Evolutionary conservation across 2,888 invertebrate genomes (phyloP).

Genomic region (Limnephilus rhombicus): DNA sequence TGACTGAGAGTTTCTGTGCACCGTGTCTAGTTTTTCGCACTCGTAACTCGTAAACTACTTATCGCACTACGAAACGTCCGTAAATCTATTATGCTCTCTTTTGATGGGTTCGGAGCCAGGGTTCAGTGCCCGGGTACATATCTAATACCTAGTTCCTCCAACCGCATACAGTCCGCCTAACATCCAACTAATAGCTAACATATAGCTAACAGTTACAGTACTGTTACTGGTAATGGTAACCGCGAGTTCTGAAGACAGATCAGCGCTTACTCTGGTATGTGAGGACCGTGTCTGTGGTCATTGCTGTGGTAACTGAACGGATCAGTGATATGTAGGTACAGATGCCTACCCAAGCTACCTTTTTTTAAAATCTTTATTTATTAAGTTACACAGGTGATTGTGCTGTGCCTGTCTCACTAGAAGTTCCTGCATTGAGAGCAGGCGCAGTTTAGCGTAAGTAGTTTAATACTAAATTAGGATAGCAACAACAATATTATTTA

Average conservation of each 20-base stretch:
- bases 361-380: too few species aligned
- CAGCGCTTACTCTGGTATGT: not conserved
- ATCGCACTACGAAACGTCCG: not conserved
- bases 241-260: not conserved
- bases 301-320: not conserved
- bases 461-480: too few species aligned
- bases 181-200: not conserved
- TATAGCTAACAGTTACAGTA: not conserved
- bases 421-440: too few species aligned
- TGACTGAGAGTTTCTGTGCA: not conserved
- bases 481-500: too few species aligned
- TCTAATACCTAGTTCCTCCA: not conserved
- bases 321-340: not conserved
- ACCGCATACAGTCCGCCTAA: not conserved
- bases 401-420: too few species aligned
- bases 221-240: not conserved
- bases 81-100: constrained; percentile 2
- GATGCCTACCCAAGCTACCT: too few species aligned
- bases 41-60: constrained; percentile 33
- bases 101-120: not conserved
- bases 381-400: too few species aligned
- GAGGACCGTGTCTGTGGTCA: not conserved
- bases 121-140: constrained; percentile 3
- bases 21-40: not conserved
- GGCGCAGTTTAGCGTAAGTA: too few species aligned